Conservation (phyloP, 35 echinoderm and acorn worm species). For the Heliocidaris erythrogramma region DNA sequence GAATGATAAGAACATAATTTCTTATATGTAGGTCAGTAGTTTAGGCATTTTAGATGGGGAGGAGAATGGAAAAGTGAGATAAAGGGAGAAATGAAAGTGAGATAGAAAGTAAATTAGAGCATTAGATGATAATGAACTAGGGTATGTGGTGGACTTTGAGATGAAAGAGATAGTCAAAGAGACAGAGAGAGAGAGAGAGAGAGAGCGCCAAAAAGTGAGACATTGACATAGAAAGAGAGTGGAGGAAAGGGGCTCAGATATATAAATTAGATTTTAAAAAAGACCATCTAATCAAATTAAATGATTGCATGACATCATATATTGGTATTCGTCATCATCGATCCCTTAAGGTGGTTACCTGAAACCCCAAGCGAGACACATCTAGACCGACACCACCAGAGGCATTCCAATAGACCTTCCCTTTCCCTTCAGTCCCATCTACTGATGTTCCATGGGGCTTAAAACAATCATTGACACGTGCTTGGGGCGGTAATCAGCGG, state of each 20-base stretch:
- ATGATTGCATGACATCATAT: conserved; percentile 5
- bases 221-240: too few relatives aligned
- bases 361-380: neutral
- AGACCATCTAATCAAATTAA: neutral
- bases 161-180: neutral
- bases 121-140: neutral
- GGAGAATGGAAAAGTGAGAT: neutral
- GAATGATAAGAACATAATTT: too few relatives aligned
- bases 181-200: neutral
- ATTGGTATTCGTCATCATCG: neutral
- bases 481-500: neutral
- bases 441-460: conserved; percentile 4
- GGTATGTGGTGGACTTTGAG: neutral
- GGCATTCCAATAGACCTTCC: neutral
- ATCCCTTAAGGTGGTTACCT: neutral
- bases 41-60: neutral
- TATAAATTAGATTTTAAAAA: too few relatives aligned
- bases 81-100: neutral
- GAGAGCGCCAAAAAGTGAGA: neutral
- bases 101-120: neutral
- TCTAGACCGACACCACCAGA: conserved; percentile 7
- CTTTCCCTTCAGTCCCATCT: neutral
- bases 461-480: conserved; percentile 31
- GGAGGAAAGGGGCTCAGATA: too few relatives aligned
- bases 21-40: too few relatives aligned